phyloP scores from a whole-genome alignment of 2,797 vertebrate genomes.

The Muraenolepis orangiensis region DNA sequence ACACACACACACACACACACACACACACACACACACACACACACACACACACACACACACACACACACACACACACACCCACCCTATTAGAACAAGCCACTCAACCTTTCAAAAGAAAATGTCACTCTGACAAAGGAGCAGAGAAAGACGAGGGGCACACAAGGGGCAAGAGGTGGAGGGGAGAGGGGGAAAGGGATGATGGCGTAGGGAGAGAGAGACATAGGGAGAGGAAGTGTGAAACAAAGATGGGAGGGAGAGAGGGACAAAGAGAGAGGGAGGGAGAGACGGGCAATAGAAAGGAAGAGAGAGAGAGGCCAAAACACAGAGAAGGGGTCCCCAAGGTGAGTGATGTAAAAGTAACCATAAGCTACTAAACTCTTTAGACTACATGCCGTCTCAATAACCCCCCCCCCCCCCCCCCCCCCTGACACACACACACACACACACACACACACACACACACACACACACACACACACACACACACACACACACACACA shows the following conservation, averaged over 20 bases:
- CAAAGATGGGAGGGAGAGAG: constrained; percentile 9
- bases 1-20: not conserved
- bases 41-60: constrained; percentile 16
- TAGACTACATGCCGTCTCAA: no score
- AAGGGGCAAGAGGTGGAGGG: constrained; percentile 16
- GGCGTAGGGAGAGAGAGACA: not conserved
- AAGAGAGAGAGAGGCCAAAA: not conserved
- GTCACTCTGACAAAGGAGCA: constrained; percentile 21
- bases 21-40: constrained; percentile 11
- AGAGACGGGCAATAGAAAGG: not conserved
- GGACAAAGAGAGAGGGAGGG: not conserved
- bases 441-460: no score
- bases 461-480: no score
- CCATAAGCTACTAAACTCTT: not conserved
- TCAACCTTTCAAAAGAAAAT: constrained; percentile 23
- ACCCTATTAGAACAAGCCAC: constrained; percentile 15
- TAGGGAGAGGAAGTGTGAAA: constrained; percentile 4
- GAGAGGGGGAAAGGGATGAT: not conserved
- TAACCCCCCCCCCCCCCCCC: no score
- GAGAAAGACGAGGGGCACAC: constrained; percentile 22
- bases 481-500: no score
- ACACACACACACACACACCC: constrained; percentile 17
- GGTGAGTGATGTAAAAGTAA: constrained; percentile 20
- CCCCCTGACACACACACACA: no score
- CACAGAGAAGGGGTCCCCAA: not conserved